Base-by-base conservation (phyloP, 2,888 invertebrate genomes). In the Heliconius sara region DNA sequence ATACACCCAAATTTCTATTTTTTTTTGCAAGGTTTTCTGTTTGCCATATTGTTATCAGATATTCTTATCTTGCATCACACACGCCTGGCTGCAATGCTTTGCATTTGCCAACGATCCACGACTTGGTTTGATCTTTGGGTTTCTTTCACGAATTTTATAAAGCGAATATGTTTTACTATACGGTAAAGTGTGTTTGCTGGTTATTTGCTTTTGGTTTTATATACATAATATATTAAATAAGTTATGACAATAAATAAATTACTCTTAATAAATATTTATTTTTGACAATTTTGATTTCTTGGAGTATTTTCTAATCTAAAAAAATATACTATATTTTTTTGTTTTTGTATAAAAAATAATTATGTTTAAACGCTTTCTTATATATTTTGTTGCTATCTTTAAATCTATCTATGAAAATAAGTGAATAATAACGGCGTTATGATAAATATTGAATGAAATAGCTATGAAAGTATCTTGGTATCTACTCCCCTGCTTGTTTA, bases 11-110 rank as follows among this genome's bases (percentile, higher is more conserved):
- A 84, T 79, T 83, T 60, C 60, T 84, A 85, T 80, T 81, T 83
- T 84, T 52, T 83, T 89, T 87, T 90, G 91, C 89, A 91, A 91
- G 87, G 84, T 87, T 87, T 87, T 88, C 85, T 84, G 84, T 84
- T 84, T 84, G 82, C 81, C 82, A 80, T 78, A 81, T 86, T 84
- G 81, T 84, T 82, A 81, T 84, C 71, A 83, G 83, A 83, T 86
- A 84, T 83, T 87, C 86, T 86, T 89, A 86, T 87, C 86, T 85
- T 88, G 88, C 88, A 89, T 88, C 87, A 89, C 90, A 90, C 93
- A 92, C 94, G 95, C 95, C 94, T 95, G 92, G 91, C 91, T 92
- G 92, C 93, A 93, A 93, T 89, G 95, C 95, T 95, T 95, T 91
- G 95, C 94, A 93, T 94, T 92, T 90, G 90, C 93, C 91, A 86